A percentile compares a stretch with the other conserved stretches of the same genome.
phyloP scores from a whole-genome alignment of 1,140 invertebrate genomes.

The Drosophila subpulchrella region DNA sequence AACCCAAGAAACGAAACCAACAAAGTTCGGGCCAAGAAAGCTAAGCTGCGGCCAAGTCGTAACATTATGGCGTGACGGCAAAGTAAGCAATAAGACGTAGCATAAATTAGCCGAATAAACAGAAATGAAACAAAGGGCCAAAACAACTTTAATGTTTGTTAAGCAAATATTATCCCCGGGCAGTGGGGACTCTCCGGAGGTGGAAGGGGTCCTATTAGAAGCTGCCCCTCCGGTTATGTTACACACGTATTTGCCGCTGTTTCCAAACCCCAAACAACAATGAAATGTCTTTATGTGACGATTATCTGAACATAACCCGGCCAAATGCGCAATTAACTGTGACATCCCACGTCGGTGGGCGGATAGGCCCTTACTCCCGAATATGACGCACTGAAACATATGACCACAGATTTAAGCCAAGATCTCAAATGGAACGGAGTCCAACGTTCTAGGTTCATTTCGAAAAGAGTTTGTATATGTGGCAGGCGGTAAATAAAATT shows the following conservation, averaged over 20 bases:
- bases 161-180: constrained; percentile 63
- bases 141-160: constrained; percentile 80
- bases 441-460: not conserved
- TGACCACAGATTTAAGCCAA: constrained; percentile 31
- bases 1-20: constrained; percentile 7
- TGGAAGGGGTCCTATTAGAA: constrained; percentile 13
- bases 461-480: not conserved
- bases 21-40: constrained; percentile 34
- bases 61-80: constrained; percentile 74
- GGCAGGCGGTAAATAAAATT: not conserved
- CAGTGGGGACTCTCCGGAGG: not conserved
- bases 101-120: constrained; percentile 79
- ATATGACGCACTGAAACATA: constrained; percentile 44
- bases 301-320: constrained; percentile 73
- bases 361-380: constrained; percentile 6
- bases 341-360: constrained; percentile 31
- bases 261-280: constrained; percentile 41
- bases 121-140: constrained; percentile 54
- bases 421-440: not conserved
- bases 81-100: constrained; percentile 77
- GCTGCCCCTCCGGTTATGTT: constrained; percentile 31
- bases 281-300: constrained; percentile 79
- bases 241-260: constrained; percentile 26
- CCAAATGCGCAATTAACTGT: constrained; percentile 73
- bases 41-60: constrained; percentile 56